Evolutionary conservation across 23 tunicate genomes (phyloP).

Genomic region (Trididemnum clinides): DNA sequence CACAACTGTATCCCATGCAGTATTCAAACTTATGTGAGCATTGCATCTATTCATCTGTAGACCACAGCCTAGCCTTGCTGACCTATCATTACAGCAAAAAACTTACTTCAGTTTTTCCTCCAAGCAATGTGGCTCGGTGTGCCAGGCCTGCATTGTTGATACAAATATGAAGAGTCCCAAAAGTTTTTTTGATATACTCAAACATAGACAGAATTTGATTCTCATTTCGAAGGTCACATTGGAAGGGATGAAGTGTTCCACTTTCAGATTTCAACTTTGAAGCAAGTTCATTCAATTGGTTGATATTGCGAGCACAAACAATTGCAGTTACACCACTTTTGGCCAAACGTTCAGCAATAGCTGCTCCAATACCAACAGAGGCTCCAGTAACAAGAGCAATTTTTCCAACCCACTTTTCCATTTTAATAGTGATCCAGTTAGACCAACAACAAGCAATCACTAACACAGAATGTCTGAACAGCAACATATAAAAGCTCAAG

Average conservation of each 20-base stretch:
- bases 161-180: slow-evolving; percentile 47
- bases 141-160: slow-evolving; percentile 57
- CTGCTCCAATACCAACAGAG: slow-evolving; percentile 48
- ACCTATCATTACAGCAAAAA: too few species aligned
- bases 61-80: too few species aligned
- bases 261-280: slow-evolving; percentile 11
- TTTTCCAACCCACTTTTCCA: slow-evolving; percentile 55
- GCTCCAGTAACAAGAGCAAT: slow-evolving; percentile 66
- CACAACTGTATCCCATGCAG: too few species aligned
- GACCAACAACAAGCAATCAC: too few species aligned
- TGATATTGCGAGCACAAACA: slow-evolving; percentile 28
- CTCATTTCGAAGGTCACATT: slow-evolving; percentile 54
- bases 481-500: too few species aligned
- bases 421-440: too few species aligned
- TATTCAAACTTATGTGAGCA: too few species aligned
- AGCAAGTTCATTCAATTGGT: slow-evolving; percentile 39
- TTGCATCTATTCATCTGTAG: too few species aligned
- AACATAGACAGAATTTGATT: slow-evolving; percentile 36
- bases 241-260: slow-evolving; percentile 16
- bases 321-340: slow-evolving; percentile 49
- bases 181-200: slow-evolving; percentile 34
- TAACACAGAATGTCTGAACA: too few species aligned
- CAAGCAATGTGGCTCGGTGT: slow-evolving; percentile 17
- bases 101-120: slow-evolving; percentile 45
- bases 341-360: slow-evolving; percentile 37